Base-by-base conservation (phyloP, 2,888 invertebrate species). In the Lysandra coridon region DNA sequence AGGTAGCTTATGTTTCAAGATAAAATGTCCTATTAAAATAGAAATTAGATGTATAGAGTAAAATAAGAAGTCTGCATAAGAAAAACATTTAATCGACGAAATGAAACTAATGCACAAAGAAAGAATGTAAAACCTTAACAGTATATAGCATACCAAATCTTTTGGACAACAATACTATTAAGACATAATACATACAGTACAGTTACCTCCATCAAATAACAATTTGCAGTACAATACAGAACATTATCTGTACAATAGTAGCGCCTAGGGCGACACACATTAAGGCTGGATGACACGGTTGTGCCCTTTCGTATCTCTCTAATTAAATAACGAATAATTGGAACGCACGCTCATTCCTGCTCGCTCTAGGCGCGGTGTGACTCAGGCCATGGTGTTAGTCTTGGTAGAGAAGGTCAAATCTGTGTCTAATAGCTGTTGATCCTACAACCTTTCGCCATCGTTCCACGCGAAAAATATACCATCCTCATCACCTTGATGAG, bases 181-280 rank as follows among this genome's bases (percentile, higher is more conserved):
- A 69, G 64, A 69, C 30, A 12, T 69, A 23, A 23, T 33, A 69
- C 30, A 14, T 12, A 69, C 33, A 10, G 30, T 69, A 69, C 64
- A 69, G 69, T 69, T 69, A 69, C 14, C 33, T 69, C 69, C 12
- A 69, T 69, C 33, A 69, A 69, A 69, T 69, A 69, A 69, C 64
- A 69, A 89, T 91, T 91, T 91, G 90, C 84, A 83, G 86, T 85
- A 83, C 86, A 85, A 89, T 88, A 91, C 89, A 91, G 90, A 89
- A 91, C 89, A 91, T 92, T 91, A 91, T 87, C 86, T 86, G 84
- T 84, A 85, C 87, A 87, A 91, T 90, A 89, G 90, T 90, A 88
- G 83, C 85, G 86, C 88, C 88, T 84, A 84, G 82, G 87, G 89
- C 88, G 82, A 87, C 88, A 86, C 86, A 81, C 80, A 81, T 80